Conservation (phyloP, 2,888 invertebrate species). For the Pheosia gnoma region DNA sequence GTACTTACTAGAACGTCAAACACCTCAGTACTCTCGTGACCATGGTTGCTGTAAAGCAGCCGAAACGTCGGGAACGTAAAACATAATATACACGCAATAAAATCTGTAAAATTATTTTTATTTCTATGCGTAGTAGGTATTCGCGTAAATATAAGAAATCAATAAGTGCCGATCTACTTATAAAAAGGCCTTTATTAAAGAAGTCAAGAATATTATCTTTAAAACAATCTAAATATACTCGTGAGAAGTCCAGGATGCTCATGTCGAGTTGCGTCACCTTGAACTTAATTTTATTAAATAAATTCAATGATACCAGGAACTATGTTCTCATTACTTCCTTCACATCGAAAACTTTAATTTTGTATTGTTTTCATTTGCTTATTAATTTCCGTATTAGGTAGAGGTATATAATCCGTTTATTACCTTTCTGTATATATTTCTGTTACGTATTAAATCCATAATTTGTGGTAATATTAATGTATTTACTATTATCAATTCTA, state of each 20-base stretch:
- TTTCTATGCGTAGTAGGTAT: too few species aligned
- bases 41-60: too few species aligned
- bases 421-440: background rate
- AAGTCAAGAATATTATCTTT: background rate
- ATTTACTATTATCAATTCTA: too few species aligned
- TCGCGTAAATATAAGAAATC: too few species aligned
- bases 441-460: background rate
- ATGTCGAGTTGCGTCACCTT: conserved; percentile 14
- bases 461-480: background rate
- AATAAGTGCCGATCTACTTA: too few species aligned
- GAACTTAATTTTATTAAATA: conserved; percentile 35
- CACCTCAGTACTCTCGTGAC: too few species aligned
- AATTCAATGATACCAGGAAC: conserved; percentile 38
- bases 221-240: background rate
- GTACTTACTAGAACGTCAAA: too few species aligned
- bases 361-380: conserved; percentile 22
- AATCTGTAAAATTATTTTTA: too few species aligned
- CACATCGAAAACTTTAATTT: conserved; percentile 32
- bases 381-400: conserved; percentile 17
- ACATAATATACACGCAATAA: too few species aligned
- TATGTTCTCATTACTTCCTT: conserved; percentile 29
- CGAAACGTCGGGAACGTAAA: too few species aligned
- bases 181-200: too few species aligned
- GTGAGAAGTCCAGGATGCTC: conserved; percentile 10
- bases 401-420: background rate